Evolutionary conservation across 2,797 vertebrate species (phyloP).

Genomic region (Scarus forsteni): DNA sequence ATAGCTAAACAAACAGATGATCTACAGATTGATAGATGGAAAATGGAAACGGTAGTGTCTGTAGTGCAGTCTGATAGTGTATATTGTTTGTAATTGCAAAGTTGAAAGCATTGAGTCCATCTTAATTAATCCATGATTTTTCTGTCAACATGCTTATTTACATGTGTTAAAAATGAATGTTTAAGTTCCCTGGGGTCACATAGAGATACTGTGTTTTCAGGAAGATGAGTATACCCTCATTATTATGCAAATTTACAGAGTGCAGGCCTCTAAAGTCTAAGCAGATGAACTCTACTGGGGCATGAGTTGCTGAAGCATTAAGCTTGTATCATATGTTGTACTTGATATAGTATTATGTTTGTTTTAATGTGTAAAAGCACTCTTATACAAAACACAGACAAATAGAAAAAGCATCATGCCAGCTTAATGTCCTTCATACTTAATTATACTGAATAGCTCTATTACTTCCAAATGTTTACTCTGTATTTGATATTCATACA

Average conservation of each 20-base stretch:
- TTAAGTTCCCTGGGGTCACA: slow-evolving; percentile 37
- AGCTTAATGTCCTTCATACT: slow-evolving; percentile 20
- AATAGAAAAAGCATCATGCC: slow-evolving; percentile 5
- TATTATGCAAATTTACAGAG: slow-evolving; percentile 64
- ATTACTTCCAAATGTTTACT: no score
- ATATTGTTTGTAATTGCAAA: no score
- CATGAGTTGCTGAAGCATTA: slow-evolving; percentile 34
- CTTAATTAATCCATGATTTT: slow-evolving; percentile 39
- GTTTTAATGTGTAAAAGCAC: slow-evolving; percentile 21
- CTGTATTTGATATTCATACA: no score
- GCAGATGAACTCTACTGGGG: slow-evolving; percentile 63
- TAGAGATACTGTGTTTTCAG: slow-evolving; percentile 40
- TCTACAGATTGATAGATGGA: no score
- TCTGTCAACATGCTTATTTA: slow-evolving; percentile 47
- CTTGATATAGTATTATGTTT: slow-evolving; percentile 58
- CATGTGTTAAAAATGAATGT: slow-evolving; percentile 27
- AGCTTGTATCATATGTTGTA: slow-evolving; percentile 42
- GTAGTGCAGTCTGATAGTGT: no score
- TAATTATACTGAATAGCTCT: neutral
- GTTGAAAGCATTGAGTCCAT: slow-evolving; percentile 45
- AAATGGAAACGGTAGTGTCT: no score
- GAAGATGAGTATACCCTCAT: slow-evolving; percentile 54
- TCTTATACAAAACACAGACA: neutral
- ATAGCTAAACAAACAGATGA: no score
- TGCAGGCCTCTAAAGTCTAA: slow-evolving; percentile 54